These are phyloP conservation scores for Pachymerium ferrugineum DNA, from an alignment of 2,888 invertebrate genomes.

Conservation along the genomic window DNA sequence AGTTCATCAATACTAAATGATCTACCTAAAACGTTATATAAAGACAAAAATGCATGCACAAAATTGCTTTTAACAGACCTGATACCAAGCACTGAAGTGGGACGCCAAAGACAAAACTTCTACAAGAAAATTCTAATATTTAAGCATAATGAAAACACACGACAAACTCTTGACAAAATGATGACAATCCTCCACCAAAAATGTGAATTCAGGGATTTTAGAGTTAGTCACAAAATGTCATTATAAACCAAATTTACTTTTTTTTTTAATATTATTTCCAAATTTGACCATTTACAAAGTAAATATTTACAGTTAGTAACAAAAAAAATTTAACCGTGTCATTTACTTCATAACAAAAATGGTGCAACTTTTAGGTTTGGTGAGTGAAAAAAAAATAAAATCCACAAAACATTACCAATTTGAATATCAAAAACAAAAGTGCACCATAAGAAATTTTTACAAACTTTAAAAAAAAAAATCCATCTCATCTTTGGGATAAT, in stretches of 20 bases:
- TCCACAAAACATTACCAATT: not conserved
- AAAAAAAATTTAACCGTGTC: constrained; percentile 1
- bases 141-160: not conserved
- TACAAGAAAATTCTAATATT: not conserved
- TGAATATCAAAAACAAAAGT: not conserved
- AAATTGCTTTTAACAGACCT: not conserved
- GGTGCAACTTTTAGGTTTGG: not conserved
- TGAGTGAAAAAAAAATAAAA: not conserved
- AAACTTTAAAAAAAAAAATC: not conserved
- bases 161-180: no score
- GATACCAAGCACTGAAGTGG: not conserved
- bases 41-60: not conserved
- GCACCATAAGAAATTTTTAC: not conserved
- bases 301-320: not conserved
- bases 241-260: not conserved
- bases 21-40: no score
- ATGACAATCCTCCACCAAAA: no score
- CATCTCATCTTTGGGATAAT: not conserved
- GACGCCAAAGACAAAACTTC: not conserved
- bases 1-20: no score
- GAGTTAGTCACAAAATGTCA: not conserved
- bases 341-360: not conserved
- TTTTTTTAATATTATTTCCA: not conserved
- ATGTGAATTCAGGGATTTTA: no score
- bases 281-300: not conserved